Conservation (phyloP, 1,140 invertebrate species). For the Uloborus diversus region DNA sequence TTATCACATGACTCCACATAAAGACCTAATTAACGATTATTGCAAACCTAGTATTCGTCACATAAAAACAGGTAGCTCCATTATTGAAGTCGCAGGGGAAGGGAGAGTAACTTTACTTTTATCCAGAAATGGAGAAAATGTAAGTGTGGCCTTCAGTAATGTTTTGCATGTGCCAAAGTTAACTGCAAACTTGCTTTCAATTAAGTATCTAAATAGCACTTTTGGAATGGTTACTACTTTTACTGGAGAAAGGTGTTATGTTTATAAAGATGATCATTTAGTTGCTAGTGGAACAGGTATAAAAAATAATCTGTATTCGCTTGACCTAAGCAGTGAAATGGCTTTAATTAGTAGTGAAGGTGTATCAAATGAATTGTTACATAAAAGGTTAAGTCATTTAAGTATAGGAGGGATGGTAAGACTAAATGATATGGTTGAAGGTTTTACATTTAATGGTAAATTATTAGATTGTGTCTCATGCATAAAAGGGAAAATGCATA, state of each 20-base stretch:
- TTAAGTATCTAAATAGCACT: conserved; percentile 12
- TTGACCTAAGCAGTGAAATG: no score
- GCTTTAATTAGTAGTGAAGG: not conserved
- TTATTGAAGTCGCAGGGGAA: not conserved
- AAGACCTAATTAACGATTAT: not conserved
- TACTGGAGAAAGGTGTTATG: not conserved
- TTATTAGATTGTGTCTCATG: not conserved
- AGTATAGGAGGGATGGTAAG: not conserved
- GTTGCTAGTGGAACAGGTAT: not conserved
- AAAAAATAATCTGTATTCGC: not conserved
- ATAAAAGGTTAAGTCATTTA: not conserved
- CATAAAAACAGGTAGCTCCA: not conserved
- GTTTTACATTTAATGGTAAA: not conserved
- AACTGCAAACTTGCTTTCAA: not conserved
- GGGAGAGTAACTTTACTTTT: not conserved
- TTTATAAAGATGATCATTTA: not conserved
- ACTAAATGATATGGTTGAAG: conserved; percentile 3
- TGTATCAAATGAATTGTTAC: not conserved
- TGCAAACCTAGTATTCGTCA: not conserved
- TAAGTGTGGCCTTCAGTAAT: not conserved
- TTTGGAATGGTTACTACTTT: conserved; percentile 16
- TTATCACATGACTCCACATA: conserved; percentile 4
- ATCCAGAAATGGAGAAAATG: not conserved
- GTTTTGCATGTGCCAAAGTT: not conserved
- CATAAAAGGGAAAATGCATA: conserved; percentile 18